A percentile compares a stretch with the other conserved stretches of the same genome.
These are phyloP conservation scores for Iselma pallidipennis DNA, from an alignment of 2,888 invertebrate species.

Conservation along the genomic window DNA sequence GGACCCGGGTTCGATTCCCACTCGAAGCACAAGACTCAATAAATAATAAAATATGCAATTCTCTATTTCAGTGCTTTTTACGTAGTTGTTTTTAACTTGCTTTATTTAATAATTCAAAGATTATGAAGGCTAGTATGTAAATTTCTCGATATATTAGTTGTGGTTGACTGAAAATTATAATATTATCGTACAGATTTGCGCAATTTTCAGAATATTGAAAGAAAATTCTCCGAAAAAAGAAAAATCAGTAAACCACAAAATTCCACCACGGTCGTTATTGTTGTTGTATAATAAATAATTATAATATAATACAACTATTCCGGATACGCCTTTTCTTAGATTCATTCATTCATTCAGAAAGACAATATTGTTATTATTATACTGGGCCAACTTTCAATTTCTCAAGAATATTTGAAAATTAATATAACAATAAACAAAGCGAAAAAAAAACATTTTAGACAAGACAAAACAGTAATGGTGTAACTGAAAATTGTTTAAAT, in stretches of 20 bases:
- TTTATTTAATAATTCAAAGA: background rate
- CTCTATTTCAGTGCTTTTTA: too few relatives aligned
- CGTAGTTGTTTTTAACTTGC: background rate
- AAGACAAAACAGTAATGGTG: too few relatives aligned
- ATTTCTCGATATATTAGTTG: background rate
- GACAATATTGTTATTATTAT: background rate
- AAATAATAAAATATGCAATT: too few relatives aligned
- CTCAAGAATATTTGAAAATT: background rate
- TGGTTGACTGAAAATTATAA: background rate
- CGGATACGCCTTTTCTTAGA: conserved; percentile 1
- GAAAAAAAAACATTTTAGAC: too few relatives aligned
- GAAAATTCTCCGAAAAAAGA: background rate
- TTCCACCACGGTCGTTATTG: background rate
- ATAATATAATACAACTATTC: background rate
- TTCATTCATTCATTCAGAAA: background rate
- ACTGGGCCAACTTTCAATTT: background rate
- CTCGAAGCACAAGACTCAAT: too few relatives aligned
- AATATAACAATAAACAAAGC: background rate
- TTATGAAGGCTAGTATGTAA: background rate
- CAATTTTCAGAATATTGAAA: background rate
- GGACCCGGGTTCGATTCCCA: too few relatives aligned
- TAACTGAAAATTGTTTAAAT: background rate
- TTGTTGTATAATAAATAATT: conserved; percentile 3
- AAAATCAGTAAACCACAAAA: background rate
- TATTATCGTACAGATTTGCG: background rate